Evolutionary conservation across 2,113 vertebrate genomes (phyloP), one percentile per base, ranked within the genome.

Genomic region (Empidonax traillii): DNA sequence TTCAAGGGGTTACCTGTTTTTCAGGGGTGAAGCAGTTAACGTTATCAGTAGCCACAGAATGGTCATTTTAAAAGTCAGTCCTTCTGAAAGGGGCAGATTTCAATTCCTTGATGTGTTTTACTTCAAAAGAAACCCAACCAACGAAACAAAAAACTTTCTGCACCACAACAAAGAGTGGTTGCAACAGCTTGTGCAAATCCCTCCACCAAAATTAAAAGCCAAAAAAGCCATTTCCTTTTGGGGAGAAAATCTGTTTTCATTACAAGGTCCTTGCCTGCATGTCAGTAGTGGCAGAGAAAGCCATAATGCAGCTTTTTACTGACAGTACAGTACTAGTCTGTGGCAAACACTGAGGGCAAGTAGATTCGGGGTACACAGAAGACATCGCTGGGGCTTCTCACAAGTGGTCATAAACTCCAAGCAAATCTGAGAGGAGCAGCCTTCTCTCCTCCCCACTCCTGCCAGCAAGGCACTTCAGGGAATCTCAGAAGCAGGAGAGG

Each of bases 111-210:
- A 30, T 5, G 9, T 27, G 28, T 52, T 83, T 52, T 41, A 52
- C 58, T 52, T 81, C 27, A 55, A 25, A 9, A 12, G 39, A 63
- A 52, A 56, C 3, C 18, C 25, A 56, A 62, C 4, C 24, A 68
- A 46, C 16, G n/a, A 67, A 86, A 59, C 3, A n/a, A 75, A 73
- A 78, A 71, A 3, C 13, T 52, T 56, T 30, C 21, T 55, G 31
- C 35, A 74, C 0, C 0, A 74, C 0, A 0, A 65, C 27, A 59
- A 55, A 61, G 68, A 52, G 7, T 49, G 30, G 30, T 14, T 46
- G 27, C 43, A 92, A 77, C 35, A 61, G 22, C 56, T 81, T 81
- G 31, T 58, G 37, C 19, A 88, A 81, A 74, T 72, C 18, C 24
- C 72, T 85, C 30, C 17, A 43, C 27, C 7, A 8, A 75, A 87